phyloP scores from a whole-genome alignment of 1,140 invertebrate species.

The Drosophila pandora region DNA sequence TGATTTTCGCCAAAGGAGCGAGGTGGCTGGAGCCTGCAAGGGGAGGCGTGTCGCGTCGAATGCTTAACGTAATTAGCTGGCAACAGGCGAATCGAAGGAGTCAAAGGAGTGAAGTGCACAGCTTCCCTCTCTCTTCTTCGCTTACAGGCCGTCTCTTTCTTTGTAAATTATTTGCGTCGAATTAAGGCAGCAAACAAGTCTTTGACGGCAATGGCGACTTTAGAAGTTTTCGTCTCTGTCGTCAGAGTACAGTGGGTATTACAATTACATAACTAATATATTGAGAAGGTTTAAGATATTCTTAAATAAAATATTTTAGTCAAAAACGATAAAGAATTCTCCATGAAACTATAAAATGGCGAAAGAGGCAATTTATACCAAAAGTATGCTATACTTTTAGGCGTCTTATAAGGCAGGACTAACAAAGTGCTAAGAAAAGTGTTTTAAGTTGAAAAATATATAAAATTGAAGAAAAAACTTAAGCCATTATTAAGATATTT shows the following conservation, averaged over 20 bases:
- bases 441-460: too few species aligned
- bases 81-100: slow-evolving; percentile 23
- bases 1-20: slow-evolving; percentile 46
- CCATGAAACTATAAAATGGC: too few species aligned
- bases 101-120: slow-evolving; percentile 23
- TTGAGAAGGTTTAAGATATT: too few species aligned
- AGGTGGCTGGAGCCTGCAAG: too few species aligned
- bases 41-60: slow-evolving; percentile 66
- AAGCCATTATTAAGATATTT: too few species aligned
- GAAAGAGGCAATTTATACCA: too few species aligned
- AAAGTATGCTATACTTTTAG: background rate
- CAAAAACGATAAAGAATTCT: background rate
- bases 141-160: slow-evolving; percentile 14
- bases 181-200: slow-evolving; percentile 75
- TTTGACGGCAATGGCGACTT: slow-evolving; percentile 18
- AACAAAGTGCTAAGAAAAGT: too few species aligned
- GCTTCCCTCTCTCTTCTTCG: slow-evolving; percentile 3
- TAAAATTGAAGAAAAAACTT: too few species aligned
- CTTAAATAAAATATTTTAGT: background rate
- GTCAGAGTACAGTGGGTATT: slow-evolving; percentile 15
- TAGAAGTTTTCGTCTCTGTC: background rate
- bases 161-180: slow-evolving; percentile 73
- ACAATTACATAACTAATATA: background rate
- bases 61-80: slow-evolving; percentile 78
- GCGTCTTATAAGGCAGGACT: too few species aligned